A percentile compares a stretch with the other conserved stretches of the same genome.
phyloP scores from a whole-genome alignment of 1,140 invertebrate genomes.

The Aphelinus certus region DNA sequence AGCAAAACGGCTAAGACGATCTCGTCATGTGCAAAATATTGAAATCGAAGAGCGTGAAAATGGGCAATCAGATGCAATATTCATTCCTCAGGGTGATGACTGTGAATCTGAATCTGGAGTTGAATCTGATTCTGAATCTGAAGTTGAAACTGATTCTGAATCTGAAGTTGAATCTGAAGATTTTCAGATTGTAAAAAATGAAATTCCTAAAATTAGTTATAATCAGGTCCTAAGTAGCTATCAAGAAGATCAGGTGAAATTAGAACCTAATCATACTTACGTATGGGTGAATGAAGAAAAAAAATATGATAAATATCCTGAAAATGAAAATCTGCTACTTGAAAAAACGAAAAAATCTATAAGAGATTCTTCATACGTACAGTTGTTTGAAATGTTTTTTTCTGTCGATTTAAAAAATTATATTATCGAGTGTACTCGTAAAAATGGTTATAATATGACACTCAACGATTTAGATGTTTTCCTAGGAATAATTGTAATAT shows the following conservation, averaged over 20 bases:
- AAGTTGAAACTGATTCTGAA: constrained; percentile 9
- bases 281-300: constrained; percentile 34
- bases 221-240: constrained; percentile 30
- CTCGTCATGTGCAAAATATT: no score
- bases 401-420: constrained; percentile 37
- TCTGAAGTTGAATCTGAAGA: constrained; percentile 37
- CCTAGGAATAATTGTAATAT: constrained; percentile 41
- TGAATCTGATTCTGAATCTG: neutral
- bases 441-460: constrained; percentile 31
- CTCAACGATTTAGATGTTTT: constrained; percentile 37
- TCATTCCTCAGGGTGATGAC: constrained; percentile 24
- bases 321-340: constrained; percentile 37
- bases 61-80: neutral
- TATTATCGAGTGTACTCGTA: constrained; percentile 34
- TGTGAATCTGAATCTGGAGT: constrained; percentile 3
- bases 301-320: constrained; percentile 17
- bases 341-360: constrained; percentile 33
- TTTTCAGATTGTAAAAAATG: neutral
- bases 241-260: constrained; percentile 36
- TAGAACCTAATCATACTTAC: constrained; percentile 39
- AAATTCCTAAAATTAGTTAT: constrained; percentile 19
- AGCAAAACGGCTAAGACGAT: no score
- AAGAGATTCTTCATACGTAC: constrained; percentile 26
- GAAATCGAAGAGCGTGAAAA: constrained; percentile 22
- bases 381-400: constrained; percentile 43